A percentile compares a stretch with the other conserved stretches of the same genome.
phyloP scores from a whole-genome alignment of 2,888 invertebrate species.

The Amitus sp. region DNA sequence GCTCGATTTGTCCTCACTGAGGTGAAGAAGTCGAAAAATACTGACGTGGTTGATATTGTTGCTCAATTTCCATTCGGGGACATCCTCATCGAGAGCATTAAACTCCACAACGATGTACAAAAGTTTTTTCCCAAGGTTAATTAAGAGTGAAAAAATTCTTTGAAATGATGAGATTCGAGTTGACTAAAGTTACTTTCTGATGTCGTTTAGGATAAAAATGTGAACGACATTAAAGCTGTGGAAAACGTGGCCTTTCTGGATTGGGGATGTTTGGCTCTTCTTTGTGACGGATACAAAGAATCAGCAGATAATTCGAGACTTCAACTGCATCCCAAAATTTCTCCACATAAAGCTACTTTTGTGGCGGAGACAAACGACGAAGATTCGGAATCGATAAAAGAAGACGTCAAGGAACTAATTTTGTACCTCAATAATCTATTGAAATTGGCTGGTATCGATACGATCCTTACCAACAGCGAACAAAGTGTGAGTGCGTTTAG shows the following conservation, averaged over 20 bases:
- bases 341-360: slow-evolving; percentile 81
- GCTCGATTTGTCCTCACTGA: slow-evolving; percentile 76
- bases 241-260: slow-evolving; percentile 57
- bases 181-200: background rate
- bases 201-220: background rate
- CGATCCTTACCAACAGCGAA: slow-evolving; percentile 50
- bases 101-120: slow-evolving; percentile 46
- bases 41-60: slow-evolving; percentile 71
- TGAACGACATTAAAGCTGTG: slow-evolving; percentile 47
- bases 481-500: slow-evolving; percentile 58
- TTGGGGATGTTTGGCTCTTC: slow-evolving; percentile 58
- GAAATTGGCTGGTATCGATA: slow-evolving; percentile 58
- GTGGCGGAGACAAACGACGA: slow-evolving; percentile 66
- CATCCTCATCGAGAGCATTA: slow-evolving; percentile 73
- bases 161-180: background rate
- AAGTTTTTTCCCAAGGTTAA: slow-evolving; percentile 44
- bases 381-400: slow-evolving; percentile 47
- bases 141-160: background rate
- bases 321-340: slow-evolving; percentile 75
- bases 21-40: slow-evolving; percentile 62
- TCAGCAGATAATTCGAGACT: slow-evolving; percentile 62
- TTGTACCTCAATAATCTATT: slow-evolving; percentile 70
- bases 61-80: slow-evolving; percentile 74
- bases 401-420: slow-evolving; percentile 69
- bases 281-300: slow-evolving; percentile 55